phyloP scores from a whole-genome alignment of 35 echinoderm and acorn worm genomes.

The Patiria miniata region DNA sequence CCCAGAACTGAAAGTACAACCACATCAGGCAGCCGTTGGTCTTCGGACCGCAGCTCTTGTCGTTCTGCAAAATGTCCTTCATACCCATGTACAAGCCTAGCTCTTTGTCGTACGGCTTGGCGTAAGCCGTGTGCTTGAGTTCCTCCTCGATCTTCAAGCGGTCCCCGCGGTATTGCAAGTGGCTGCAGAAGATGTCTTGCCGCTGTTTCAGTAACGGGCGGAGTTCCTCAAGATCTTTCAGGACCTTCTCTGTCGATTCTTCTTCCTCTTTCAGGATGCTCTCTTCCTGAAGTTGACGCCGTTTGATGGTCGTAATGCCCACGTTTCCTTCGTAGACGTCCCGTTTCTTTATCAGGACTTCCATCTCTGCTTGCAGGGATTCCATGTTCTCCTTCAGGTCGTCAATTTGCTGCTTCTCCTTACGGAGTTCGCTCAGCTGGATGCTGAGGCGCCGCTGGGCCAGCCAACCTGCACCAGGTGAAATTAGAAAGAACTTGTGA shows the following conservation, averaged over 20 bases:
- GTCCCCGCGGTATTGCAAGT: conserved; percentile 21
- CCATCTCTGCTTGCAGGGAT: not conserved
- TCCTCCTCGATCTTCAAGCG: conserved; percentile 53
- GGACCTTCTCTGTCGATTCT: not conserved
- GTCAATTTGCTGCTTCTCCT: conserved; percentile 24
- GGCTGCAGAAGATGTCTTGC: conserved; percentile 79
- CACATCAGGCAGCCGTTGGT: conserved; percentile 76
- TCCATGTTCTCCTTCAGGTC: not conserved
- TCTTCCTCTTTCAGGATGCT: not conserved
- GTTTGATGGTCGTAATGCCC: no score
- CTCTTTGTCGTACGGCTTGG: conserved; percentile 71
- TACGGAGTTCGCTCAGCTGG: not conserved
- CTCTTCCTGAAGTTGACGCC: not conserved
- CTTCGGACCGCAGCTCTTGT: conserved; percentile 33
- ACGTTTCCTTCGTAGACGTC: no score
- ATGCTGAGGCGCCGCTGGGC: conserved; percentile 30
- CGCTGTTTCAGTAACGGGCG: conserved; percentile 49
- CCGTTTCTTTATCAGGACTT: not conserved
- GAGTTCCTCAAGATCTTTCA: conserved; percentile 62
- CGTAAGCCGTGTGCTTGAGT: conserved; percentile 49
- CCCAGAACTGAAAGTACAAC: conserved; percentile 80
- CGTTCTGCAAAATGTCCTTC: conserved; percentile 62
- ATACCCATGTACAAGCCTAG: conserved; percentile 55
- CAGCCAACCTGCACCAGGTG: conserved; percentile 38
- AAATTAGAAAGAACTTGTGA: not conserved